A percentile compares a stretch with the other conserved stretches of the same genome.
Evolutionary conservation across 2,888 invertebrate genomes (phyloP).

Genomic region (Agrotis clavis): DNA sequence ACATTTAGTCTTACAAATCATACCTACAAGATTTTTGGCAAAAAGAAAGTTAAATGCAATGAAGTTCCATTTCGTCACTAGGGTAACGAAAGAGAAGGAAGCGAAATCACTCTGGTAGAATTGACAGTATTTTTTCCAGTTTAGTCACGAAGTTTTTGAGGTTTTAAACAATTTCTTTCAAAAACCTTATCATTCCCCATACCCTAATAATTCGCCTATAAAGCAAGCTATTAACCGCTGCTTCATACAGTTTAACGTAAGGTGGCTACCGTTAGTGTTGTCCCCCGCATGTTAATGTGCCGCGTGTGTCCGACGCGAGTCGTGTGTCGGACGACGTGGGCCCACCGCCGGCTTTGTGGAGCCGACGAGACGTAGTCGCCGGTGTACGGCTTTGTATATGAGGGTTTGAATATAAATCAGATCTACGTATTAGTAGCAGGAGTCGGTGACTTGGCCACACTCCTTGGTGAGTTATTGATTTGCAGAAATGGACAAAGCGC

Average conservation of each 20-base stretch:
- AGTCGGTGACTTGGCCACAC: neutral
- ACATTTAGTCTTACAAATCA: too few relatives aligned
- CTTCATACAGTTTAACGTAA: constrained; percentile 50
- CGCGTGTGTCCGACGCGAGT: constrained; percentile 53
- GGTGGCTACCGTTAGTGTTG: constrained; percentile 64
- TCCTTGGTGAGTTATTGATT: neutral
- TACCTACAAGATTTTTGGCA: too few relatives aligned
- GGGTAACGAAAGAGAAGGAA: neutral
- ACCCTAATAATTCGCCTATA: constrained; percentile 45
- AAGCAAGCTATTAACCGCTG: constrained; percentile 46
- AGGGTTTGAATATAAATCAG: constrained; percentile 39
- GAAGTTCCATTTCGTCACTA: neutral
- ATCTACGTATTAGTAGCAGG: constrained; percentile 15
- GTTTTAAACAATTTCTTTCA: neutral
- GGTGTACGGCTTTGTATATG: constrained; percentile 24
- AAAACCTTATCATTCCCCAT: neutral
- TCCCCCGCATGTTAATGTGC: constrained; percentile 61
- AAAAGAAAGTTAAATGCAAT: too few relatives aligned
- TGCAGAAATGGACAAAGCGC: too few relatives aligned
- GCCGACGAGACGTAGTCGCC: constrained; percentile 53
- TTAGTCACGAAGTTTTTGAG: too few relatives aligned
- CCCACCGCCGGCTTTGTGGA: constrained; percentile 55
- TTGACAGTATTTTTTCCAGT: too few relatives aligned
- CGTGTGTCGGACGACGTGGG: constrained; percentile 23
- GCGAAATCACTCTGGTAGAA: neutral